phyloP scores from a whole-genome alignment of 2,797 vertebrate genomes.

The Smutsia gigantea region DNA sequence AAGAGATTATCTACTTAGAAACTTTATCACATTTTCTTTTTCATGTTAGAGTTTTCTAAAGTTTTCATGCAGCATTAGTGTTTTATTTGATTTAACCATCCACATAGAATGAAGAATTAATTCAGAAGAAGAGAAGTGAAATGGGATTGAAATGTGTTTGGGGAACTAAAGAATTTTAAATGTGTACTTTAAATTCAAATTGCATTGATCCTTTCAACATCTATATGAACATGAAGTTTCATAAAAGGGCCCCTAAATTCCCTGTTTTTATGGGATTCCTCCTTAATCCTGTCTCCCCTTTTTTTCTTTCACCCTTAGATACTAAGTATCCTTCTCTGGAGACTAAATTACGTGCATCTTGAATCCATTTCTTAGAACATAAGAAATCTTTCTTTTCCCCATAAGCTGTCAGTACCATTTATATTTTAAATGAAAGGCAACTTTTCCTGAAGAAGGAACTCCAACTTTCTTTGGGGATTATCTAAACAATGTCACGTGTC shows the following conservation, averaged over 20 bases:
- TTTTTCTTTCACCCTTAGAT: slow-evolving; percentile 53
- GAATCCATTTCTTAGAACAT: slow-evolving; percentile 82
- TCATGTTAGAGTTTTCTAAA: slow-evolving; percentile 11
- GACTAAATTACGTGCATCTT: slow-evolving; percentile 79
- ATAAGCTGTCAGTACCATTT: slow-evolving; percentile 78
- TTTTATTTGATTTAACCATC: not conserved
- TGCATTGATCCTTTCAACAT: slow-evolving; percentile 31
- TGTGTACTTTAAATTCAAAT: slow-evolving; percentile 20
- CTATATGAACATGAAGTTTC: slow-evolving; percentile 21
- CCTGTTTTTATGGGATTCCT: slow-evolving; percentile 70
- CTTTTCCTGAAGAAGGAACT: slow-evolving; percentile 74
- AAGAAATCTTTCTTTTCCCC: slow-evolving; percentile 77
- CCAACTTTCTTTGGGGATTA: slow-evolving; percentile 84
- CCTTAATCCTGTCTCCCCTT: slow-evolving; percentile 64
- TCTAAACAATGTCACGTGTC: slow-evolving; percentile 84
- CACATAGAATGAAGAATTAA: not conserved
- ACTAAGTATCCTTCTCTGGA: slow-evolving; percentile 71
- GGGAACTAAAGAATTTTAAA: slow-evolving; percentile 41
- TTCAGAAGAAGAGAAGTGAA: not conserved
- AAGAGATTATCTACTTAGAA: slow-evolving; percentile 3
- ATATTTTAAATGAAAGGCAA: slow-evolving; percentile 74
- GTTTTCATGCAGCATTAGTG: not conserved
- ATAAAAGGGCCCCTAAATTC: slow-evolving; percentile 25
- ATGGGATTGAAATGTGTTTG: not conserved
- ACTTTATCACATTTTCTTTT: slow-evolving; percentile 18